Percentiles rank a stretch among this genome's conserved stretches.
Evolutionary conservation across 2,888 invertebrate species (phyloP).

Genomic region (Melinopterus prodromus): DNA sequence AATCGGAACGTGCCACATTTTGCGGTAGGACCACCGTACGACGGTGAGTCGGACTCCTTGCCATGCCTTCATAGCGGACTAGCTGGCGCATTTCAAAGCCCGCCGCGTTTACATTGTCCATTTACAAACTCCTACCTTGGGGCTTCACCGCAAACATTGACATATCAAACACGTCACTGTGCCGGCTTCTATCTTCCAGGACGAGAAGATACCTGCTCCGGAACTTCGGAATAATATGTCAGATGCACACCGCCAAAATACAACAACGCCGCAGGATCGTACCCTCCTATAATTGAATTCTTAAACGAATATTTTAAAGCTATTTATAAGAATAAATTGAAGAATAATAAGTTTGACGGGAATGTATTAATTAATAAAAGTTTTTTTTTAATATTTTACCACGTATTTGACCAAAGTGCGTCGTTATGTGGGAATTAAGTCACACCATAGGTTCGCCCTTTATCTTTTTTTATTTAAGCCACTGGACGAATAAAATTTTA

Average conservation of each 20-base stretch:
- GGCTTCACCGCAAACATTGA: slow-evolving; percentile 35
- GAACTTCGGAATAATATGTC: slow-evolving; percentile 31
- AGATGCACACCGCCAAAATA: slow-evolving; percentile 18
- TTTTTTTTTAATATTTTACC: too few relatives aligned
- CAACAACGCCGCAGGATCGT: background rate
- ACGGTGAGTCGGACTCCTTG: background rate
- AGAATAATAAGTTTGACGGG: too few relatives aligned
- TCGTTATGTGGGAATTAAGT: too few relatives aligned
- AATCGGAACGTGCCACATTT: too few relatives aligned
- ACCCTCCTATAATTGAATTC: background rate
- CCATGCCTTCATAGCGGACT: slow-evolving; percentile 23
- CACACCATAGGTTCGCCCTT: too few relatives aligned
- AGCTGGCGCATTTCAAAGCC: slow-evolving; percentile 33
- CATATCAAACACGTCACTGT: slow-evolving; percentile 36
- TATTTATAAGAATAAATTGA: too few relatives aligned
- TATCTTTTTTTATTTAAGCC: too few relatives aligned
- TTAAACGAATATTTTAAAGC: background rate
- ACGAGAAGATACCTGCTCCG: background rate
- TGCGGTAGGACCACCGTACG: too few relatives aligned
- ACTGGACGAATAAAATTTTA: too few relatives aligned
- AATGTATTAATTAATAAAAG: too few relatives aligned
- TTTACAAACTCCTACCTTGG: slow-evolving; percentile 33
- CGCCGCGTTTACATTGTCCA: slow-evolving; percentile 35
- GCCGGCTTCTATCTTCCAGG: slow-evolving; percentile 26
- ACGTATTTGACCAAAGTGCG: too few relatives aligned